Evolutionary conservation across 2,888 invertebrate species (phyloP).

Genomic region (Heliconius sara): DNA sequence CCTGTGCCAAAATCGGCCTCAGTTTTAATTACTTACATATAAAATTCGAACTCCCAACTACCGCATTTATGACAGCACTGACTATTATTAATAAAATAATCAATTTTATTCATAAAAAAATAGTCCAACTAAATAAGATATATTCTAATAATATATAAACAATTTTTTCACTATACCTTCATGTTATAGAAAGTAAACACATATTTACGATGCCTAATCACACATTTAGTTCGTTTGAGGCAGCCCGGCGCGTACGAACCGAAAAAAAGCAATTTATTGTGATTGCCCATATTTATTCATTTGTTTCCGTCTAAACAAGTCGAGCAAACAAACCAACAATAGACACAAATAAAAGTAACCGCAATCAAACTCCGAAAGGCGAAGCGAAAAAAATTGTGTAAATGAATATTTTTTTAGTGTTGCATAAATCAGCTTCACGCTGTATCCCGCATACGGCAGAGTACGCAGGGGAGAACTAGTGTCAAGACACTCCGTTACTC

Average conservation of each 20-base stretch:
- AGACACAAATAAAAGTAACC: constrained; percentile 46
- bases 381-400: constrained; percentile 15
- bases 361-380: constrained; percentile 31
- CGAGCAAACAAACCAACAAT: constrained; percentile 43
- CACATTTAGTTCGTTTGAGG: constrained; percentile 10
- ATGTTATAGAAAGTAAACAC: background rate
- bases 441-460: too few species aligned
- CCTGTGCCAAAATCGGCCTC: too few species aligned
- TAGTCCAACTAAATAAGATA: background rate
- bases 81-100: too few species aligned
- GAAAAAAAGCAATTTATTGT: constrained; percentile 48
- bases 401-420: constrained; percentile 25
- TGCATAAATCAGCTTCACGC: background rate
- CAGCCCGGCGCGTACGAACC: constrained; percentile 17
- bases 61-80: too few species aligned
- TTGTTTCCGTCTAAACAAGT: constrained; percentile 39
- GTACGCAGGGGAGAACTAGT: too few species aligned
- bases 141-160: background rate
- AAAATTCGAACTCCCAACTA: too few species aligned
- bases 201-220: background rate
- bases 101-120: too few species aligned
- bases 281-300: constrained; percentile 59
- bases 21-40: too few species aligned
- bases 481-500: too few species aligned
- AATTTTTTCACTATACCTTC: background rate